Percentiles rank a stretch among this genome's conserved stretches.
phyloP scores from a whole-genome alignment of 2,797 vertebrate genomes.

The Morelia viridis region DNA sequence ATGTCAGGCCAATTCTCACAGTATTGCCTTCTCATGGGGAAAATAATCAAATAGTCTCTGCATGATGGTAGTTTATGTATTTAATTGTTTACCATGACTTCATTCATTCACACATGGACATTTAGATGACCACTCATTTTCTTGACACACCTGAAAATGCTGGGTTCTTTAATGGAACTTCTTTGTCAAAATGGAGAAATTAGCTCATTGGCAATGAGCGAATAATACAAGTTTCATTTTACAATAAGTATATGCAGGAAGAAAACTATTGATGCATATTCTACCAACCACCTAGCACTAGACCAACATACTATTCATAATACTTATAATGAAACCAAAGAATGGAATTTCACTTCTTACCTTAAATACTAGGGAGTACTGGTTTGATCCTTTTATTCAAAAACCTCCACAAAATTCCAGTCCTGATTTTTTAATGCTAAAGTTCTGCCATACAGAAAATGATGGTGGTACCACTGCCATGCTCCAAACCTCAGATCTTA shows the following conservation, averaged over 20 bases:
- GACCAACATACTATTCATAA: background rate
- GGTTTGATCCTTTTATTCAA: background rate
- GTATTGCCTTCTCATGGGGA: background rate
- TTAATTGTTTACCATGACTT: background rate
- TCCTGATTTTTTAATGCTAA: background rate
- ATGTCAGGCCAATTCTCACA: background rate
- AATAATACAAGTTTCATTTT: background rate
- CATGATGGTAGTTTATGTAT: background rate
- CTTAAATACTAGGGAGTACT: background rate
- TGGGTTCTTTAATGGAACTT: background rate
- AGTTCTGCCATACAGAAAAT: background rate
- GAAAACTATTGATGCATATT: background rate
- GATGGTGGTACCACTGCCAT: background rate
- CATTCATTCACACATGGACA: background rate
- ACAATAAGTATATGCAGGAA: background rate
- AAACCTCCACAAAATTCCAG: background rate
- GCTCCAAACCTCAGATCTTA: background rate
- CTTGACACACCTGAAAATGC: background rate
- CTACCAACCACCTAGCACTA: background rate
- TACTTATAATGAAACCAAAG: background rate
- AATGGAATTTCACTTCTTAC: background rate
- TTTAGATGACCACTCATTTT: background rate
- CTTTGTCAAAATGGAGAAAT: background rate
- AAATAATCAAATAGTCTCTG: background rate
- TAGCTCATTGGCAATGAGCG: background rate